Evolutionary conservation across 2,888 invertebrate genomes (phyloP).

Genomic region (Heliconius charithonia): DNA sequence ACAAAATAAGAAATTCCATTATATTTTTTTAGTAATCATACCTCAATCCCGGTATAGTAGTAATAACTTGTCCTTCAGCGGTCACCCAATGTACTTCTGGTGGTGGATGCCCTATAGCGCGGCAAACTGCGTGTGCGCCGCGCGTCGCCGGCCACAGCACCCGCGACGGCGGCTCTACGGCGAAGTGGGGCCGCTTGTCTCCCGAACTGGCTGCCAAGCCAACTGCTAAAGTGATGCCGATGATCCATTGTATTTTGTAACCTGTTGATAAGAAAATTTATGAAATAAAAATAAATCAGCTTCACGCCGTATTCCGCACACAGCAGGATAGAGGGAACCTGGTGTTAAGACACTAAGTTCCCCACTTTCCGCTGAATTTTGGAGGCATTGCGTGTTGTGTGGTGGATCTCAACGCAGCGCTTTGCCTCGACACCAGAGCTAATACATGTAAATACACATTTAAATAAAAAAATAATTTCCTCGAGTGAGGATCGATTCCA

Average conservation of each 20-base stretch:
- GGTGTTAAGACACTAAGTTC: too few relatives aligned
- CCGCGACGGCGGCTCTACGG: conserved; percentile 71
- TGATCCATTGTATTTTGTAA: conserved; percentile 55
- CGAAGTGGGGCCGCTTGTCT: conserved; percentile 76
- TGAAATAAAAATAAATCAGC: too few relatives aligned
- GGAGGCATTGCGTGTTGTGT: too few relatives aligned
- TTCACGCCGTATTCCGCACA: too few relatives aligned
- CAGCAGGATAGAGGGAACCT: too few relatives aligned
- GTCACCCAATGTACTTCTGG: conserved; percentile 79
- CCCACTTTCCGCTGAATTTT: too few relatives aligned
- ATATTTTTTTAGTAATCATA: conserved; percentile 45
- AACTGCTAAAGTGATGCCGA: conserved; percentile 59
- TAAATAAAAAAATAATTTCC: too few relatives aligned
- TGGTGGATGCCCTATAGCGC: conserved; percentile 71
- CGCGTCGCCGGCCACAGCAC: conserved; percentile 77
- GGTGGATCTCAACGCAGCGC: too few relatives aligned
- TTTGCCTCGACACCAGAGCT: background rate
- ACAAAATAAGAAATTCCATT: too few relatives aligned
- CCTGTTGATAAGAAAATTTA: conserved; percentile 48
- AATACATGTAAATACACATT: background rate
- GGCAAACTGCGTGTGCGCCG: conserved; percentile 73
- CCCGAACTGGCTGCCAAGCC: conserved; percentile 56
- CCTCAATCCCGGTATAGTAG: conserved; percentile 78
- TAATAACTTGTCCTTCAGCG: conserved; percentile 74
- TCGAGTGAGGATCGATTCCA: too few relatives aligned